Base-by-base conservation (phyloP, 2,113 vertebrate genomes). In the Psilopsiagon aurifrons region DNA sequence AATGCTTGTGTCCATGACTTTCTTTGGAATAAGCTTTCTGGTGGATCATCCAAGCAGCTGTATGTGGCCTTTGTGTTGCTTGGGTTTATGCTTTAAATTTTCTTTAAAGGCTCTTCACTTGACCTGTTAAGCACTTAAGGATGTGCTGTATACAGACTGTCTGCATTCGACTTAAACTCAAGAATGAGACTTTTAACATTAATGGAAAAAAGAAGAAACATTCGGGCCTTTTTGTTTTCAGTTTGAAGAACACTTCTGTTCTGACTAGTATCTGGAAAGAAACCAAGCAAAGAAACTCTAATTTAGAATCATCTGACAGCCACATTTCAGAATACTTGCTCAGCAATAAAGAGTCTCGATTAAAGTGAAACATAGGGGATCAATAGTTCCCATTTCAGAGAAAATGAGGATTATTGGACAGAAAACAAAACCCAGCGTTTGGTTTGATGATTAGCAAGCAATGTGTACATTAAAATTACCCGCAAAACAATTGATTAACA, bases 381-480 rank as follows among this genome's bases (percentile, higher is more conserved):
- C 80, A 71, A 88, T 93, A 90, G 62, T 94, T 96, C 60, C 73
- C 90, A 93, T 94, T 63, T 82, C 52, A 76, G 28, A 76, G 90
- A 86, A 91, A 86, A 92, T 83, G 43, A 84, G 47, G 78, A 66
- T 93, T 92, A 83, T 79, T 66, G 44, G 51, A 35, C 35, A 91
- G 67, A 76, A 69, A 83, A 73, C 78, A 84, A 83, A 91, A 44
- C 69, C 44, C 75, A 69, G 74, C 47, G 27, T 73, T 73, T 62
- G 81, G 73, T 82, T 82, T 92, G 88, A 37, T 87, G 60, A 79
- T 83, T 90, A 88, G 83, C 85, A 96, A 90, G 82, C 88, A 96
- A 91, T 60, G 74, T 54, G 31, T 94, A 70, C 46, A 79, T 76
- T 63, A 44, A 78, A 93, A 54, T 70, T 81, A 80, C 66, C 78